Percentiles rank a stretch among this genome's conserved stretches.
Evolutionary conservation across 1,140 invertebrate species (phyloP).

Genomic region (Papilio glaucus): DNA sequence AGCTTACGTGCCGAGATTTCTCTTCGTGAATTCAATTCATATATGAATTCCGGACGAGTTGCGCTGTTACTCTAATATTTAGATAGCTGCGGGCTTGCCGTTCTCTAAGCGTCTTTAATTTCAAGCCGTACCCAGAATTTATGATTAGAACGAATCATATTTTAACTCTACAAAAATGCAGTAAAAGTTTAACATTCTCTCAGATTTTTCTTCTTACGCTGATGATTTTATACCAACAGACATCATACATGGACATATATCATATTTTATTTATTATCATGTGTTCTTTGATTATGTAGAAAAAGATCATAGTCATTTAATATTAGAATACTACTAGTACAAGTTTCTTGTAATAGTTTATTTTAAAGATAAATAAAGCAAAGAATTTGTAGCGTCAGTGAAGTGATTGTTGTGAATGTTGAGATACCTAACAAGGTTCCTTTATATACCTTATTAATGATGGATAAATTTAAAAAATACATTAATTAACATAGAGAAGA

Average conservation of each 20-base stretch:
- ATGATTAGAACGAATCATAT: neutral
- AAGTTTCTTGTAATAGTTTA: no score
- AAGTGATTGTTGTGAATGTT: no score
- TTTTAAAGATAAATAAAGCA: no score
- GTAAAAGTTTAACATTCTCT: neutral
- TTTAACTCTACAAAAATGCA: neutral
- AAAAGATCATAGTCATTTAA: neutral
- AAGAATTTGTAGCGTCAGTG: no score
- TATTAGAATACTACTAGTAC: no score
- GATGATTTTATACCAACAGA: no score
- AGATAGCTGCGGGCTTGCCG: neutral
- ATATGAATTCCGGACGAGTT: constrained; percentile 27
- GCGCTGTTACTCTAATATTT: constrained; percentile 23
- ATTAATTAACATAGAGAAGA: neutral
- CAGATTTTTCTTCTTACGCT: neutral
- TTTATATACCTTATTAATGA: no score
- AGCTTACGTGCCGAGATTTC: constrained; percentile 30
- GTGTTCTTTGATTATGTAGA: neutral
- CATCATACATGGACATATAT: no score
- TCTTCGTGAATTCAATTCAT: constrained; percentile 28
- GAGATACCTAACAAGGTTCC: no score
- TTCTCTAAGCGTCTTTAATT: constrained; percentile 24
- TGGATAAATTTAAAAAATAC: neutral
- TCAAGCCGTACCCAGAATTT: neutral
- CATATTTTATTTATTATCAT: no score